Percentiles rank a stretch among this genome's conserved stretches.
Evolutionary conservation across 2,113 vertebrate species (phyloP).

Genomic region (Phalacrocorax aristotelis): DNA sequence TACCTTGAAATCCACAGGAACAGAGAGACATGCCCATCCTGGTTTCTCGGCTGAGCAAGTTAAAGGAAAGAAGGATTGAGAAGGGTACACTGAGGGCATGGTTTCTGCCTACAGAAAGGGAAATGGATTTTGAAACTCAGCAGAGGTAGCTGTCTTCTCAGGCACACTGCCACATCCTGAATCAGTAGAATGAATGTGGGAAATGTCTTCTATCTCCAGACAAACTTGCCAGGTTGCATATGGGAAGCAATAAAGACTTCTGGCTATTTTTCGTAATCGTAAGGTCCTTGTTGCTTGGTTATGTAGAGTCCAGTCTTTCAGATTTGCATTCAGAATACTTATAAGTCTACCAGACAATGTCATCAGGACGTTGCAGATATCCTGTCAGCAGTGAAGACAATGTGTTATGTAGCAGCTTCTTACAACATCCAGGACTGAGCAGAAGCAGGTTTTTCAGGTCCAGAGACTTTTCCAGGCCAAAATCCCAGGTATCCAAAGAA

Average conservation of each 20-base stretch:
- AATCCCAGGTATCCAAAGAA: background rate
- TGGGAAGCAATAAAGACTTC: background rate
- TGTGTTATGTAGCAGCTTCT: background rate
- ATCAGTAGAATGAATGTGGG: background rate
- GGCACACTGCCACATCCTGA: background rate
- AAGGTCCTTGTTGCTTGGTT: background rate
- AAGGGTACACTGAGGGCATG: background rate
- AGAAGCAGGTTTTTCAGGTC: background rate
- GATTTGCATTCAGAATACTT: background rate
- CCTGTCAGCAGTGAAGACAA: background rate
- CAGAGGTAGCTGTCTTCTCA: background rate
- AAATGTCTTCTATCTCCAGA: background rate
- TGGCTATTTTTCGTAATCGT: background rate
- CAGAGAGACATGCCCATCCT: background rate
- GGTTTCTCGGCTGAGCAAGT: background rate
- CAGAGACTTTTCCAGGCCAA: background rate
- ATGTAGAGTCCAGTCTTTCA: background rate
- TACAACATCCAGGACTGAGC: background rate
- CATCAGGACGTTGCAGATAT: background rate
- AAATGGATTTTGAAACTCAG: background rate
- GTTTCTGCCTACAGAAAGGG: background rate
- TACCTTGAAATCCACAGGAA: background rate
- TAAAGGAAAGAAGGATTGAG: background rate
- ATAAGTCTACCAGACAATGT: background rate
- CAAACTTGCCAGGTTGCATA: background rate